Evolutionary conservation across 1,140 invertebrate species (phyloP).

Genomic region (Bombus impatiens): DNA sequence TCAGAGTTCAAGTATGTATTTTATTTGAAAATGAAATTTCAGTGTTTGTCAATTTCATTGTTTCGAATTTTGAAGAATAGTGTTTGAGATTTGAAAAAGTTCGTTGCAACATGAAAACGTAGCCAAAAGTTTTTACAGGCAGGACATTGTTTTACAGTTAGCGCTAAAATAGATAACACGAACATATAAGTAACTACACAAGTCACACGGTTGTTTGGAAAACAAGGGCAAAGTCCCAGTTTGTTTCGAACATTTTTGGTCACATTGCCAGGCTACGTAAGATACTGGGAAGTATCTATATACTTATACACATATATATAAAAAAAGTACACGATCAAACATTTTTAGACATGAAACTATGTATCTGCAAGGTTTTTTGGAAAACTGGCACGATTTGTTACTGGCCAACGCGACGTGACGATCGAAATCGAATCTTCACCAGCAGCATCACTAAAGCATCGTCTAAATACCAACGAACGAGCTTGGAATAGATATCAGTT

Average conservation of each 20-base stretch:
- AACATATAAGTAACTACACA: not conserved
- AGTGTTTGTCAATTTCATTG: not conserved
- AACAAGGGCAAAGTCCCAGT: conserved; percentile 4
- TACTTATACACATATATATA: not conserved
- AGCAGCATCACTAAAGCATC: conserved; percentile 38
- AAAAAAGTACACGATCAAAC: not conserved
- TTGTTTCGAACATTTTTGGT: not conserved
- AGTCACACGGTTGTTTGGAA: conserved; percentile 8
- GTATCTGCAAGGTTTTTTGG: not conserved
- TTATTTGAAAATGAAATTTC: not conserved
- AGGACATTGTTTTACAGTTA: conserved; percentile 20
- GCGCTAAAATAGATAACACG: conserved; percentile 17
- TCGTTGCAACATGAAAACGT: not conserved
- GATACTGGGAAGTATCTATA: not conserved
- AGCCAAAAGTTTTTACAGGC: conserved; percentile 35
- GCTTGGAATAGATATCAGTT: conserved; percentile 61
- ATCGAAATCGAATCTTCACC: not conserved
- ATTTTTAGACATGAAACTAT: not conserved
- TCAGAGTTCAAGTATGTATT: not conserved
- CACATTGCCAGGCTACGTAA: not conserved
- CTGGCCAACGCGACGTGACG: too few relatives aligned
- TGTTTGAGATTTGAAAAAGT: not conserved
- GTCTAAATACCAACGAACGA: conserved; percentile 34
- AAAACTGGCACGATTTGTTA: conserved; percentile 15
- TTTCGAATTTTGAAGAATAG: not conserved